Evolutionary conservation across 2,888 invertebrate genomes (phyloP).

Genomic region (Busseola fusca): DNA sequence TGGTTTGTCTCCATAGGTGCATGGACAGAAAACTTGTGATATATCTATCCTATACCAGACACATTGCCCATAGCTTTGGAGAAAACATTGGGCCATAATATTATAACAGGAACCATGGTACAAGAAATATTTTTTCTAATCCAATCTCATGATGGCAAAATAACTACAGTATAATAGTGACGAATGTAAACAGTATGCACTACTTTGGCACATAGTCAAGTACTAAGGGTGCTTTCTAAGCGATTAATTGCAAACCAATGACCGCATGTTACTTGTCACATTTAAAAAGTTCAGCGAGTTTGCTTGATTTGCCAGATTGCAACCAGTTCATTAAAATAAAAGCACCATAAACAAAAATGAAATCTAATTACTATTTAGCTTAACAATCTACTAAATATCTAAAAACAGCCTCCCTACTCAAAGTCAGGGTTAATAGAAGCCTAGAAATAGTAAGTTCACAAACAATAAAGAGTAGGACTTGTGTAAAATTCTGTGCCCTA

Average conservation of each 20-base stretch:
- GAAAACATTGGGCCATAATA: background rate
- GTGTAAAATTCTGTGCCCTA: slow-evolving; percentile 53
- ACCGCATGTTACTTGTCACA: background rate
- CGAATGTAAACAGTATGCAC: slow-evolving; percentile 39
- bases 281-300: background rate
- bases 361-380: slow-evolving; percentile 23
- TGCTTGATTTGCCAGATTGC: background rate
- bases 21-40: background rate
- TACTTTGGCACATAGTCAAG: slow-evolving; percentile 58
- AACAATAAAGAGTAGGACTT: slow-evolving; percentile 44
- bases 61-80: background rate
- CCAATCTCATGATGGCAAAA: slow-evolving; percentile 13
- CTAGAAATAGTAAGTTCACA: slow-evolving; percentile 29
- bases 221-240: slow-evolving; percentile 3
- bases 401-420: slow-evolving; percentile 41
- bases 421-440: slow-evolving; percentile 41
- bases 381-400: slow-evolving; percentile 42
- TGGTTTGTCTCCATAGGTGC: background rate
- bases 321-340: background rate
- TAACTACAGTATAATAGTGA: background rate
- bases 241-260: background rate
- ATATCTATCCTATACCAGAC: background rate
- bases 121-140: background rate
- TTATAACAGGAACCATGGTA: background rate
- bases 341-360: background rate